Percentiles rank a stretch among this genome's conserved stretches.
phyloP scores from a whole-genome alignment of 2,888 invertebrate species.

The Cheilosia variabilis region DNA sequence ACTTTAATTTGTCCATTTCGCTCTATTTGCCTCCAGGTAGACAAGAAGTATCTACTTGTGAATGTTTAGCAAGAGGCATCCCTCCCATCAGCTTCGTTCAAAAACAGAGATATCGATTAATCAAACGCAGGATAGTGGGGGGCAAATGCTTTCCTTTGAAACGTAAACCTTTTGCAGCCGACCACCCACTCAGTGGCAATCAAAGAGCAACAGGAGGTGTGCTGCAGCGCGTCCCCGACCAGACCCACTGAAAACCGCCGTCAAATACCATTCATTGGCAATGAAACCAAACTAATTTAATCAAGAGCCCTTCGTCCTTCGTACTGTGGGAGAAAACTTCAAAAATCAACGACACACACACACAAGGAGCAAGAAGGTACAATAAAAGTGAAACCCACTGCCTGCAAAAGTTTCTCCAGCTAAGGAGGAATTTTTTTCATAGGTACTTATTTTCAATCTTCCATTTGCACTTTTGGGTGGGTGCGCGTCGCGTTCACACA shows the following conservation, averaged over 20 bases:
- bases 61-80: slow-evolving; percentile 7
- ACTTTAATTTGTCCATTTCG: not conserved
- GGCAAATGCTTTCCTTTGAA: not conserved
- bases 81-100: not conserved
- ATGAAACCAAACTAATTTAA: slow-evolving; percentile 54
- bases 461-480: not conserved
- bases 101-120: slow-evolving; percentile 41
- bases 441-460: not conserved
- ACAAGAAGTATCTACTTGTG: not conserved
- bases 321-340: slow-evolving; percentile 4
- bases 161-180: slow-evolving; percentile 25
- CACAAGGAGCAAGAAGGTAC: too few relatives aligned
- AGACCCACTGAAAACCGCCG: slow-evolving; percentile 36
- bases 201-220: slow-evolving; percentile 51
- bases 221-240: not conserved
- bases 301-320: slow-evolving; percentile 41
- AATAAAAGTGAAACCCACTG: not conserved
- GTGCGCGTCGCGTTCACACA: not conserved
- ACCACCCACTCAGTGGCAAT: slow-evolving; percentile 21
- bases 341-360: slow-evolving; percentile 15
- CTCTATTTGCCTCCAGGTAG: slow-evolving; percentile 4
- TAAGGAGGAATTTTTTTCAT: not conserved
- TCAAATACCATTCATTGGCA: slow-evolving; percentile 48
- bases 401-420: slow-evolving; percentile 16
- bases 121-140: slow-evolving; percentile 8